Evolutionary conservation across 53 echinoderm and acorn worm species (phyloP).

Genomic region (Holothuria scabra): DNA sequence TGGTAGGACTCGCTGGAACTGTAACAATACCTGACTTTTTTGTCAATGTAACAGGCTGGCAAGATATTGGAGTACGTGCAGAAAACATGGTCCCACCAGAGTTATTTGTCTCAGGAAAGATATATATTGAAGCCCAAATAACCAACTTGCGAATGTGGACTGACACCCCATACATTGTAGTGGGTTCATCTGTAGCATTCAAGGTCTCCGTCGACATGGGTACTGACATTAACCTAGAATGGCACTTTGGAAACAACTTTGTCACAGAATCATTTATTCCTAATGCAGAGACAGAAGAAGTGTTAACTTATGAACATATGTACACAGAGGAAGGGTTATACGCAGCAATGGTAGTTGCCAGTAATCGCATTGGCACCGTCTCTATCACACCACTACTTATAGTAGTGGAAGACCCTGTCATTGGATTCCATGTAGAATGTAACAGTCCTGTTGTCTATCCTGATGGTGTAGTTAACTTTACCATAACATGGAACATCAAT

Average conservation of each 20-base stretch:
- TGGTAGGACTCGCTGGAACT: constrained; percentile 44
- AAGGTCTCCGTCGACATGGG: constrained; percentile 62
- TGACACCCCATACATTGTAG: constrained; percentile 57
- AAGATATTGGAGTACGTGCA: constrained; percentile 53
- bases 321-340: constrained; percentile 73
- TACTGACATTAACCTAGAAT: constrained; percentile 66
- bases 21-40: constrained; percentile 56
- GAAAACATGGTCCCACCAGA: constrained; percentile 68
- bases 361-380: constrained; percentile 55
- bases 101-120: constrained; percentile 47
- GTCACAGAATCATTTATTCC: constrained; percentile 51
- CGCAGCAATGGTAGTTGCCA: constrained; percentile 66
- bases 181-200: constrained; percentile 63
- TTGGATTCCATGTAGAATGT: constrained; percentile 59
- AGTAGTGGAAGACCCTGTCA: constrained; percentile 66
- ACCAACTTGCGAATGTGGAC: constrained; percentile 71
- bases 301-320: constrained; percentile 61
- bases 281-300: constrained; percentile 7
- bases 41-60: constrained; percentile 72
- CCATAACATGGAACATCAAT: constrained; percentile 58
- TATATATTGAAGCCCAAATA: constrained; percentile 71
- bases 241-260: constrained; percentile 74
- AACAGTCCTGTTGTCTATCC: constrained; percentile 68
- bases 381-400: constrained; percentile 59
- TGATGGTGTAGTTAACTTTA: constrained; percentile 64